Base-by-base conservation (phyloP, 2,888 invertebrate species). In the Leucophora obtusa region DNA sequence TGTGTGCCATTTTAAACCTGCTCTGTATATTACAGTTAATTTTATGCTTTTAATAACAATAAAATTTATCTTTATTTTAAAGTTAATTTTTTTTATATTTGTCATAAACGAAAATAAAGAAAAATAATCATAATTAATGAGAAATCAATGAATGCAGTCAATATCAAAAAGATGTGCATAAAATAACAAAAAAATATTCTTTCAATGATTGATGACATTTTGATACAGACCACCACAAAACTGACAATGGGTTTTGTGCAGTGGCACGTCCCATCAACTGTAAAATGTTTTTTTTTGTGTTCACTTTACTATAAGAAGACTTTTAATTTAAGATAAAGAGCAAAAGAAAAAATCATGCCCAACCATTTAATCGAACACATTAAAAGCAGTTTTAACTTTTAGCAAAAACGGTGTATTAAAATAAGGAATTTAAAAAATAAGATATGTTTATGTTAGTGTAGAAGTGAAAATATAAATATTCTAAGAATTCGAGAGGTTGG, bases 111-210 rank as follows among this genome's bases (percentile, higher is more conserved):
- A 47, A 56, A 63, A 53, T 38, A 59, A 14, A 15, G 3, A 18
- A 66, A 60, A 56, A 43, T 69, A 60, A 69, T 66, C 60, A 85
- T 87, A 86, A 87, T 87, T 88, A 87, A 87, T 87, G 87, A 84
- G 86, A 87, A 88, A 84, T 88, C 87, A 88, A 87, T 87, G 89
- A 88, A 85, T 87, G 84, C 83, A 82, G 77, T 85, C 86, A 83
- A 74, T 72, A 83, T 82, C 85, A 82, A 83, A 28, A 86, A 86
- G 84, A 85, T 74, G 56, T 59, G 75, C 77, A 69, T 56, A 56
- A 69, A 79, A 33, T 63, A 33, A 78, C 50, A 78, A 68, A 65
- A 51, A n/a, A 59, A 63, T 33, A 17, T n/a, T 33, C 53, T 11
- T 50, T 58, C 33, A 11, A 73, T 81, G 81, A 81, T 81, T 81